Evolutionary conservation across 2,113 vertebrate genomes (phyloP), one percentile per base, ranked within the genome.

Genomic region (Hoplias malabaricus): DNA sequence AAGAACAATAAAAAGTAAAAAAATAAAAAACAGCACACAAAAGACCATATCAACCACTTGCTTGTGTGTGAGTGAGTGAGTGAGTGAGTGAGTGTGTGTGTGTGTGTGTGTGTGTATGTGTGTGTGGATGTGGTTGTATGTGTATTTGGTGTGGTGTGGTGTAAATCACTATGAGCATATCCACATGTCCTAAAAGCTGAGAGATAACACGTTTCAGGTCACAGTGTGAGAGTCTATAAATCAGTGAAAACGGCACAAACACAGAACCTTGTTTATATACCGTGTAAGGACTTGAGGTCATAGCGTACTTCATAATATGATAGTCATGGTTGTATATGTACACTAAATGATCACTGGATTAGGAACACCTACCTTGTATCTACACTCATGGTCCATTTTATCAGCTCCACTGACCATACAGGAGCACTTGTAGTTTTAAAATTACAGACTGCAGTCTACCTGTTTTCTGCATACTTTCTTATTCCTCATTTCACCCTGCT

Each of bases 1-100:
- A 56, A 78, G 67, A 73, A 65, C 34, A n/a, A n/a, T n/a, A n/a
- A n/a, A n/a, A n/a, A n/a, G n/a, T 78, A 29, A 78, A 69, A 74
- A 31, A 54, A 78, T 63, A 69, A 50, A 53, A 72, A 19, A 48
- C 31, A 16, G 27, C 23, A 50, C 62, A 69, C 27, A 42, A 42
- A 61, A 69, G 16, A 72, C 16, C 62, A 59, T 73, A 50, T 73
- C 12, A 63, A 42, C 57, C 36, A 34, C 56, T 70, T 56, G 67
- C 68, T 62, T 48, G 53, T 59, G 71, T 29, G 66, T 25, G 50
- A 8, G 21, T 7, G 46, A 31, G 53, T 42, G 31, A 31, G 43
- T 69, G 67, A 63, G n/a, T 65, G 61, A 65, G 53, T 27, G 61
- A 48, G 38, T 80, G 33, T 31, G 16, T 59, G 68, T 59, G 31